phyloP scores from a whole-genome alignment of 2,888 invertebrate genomes.

The Cephus rjabovi region DNA sequence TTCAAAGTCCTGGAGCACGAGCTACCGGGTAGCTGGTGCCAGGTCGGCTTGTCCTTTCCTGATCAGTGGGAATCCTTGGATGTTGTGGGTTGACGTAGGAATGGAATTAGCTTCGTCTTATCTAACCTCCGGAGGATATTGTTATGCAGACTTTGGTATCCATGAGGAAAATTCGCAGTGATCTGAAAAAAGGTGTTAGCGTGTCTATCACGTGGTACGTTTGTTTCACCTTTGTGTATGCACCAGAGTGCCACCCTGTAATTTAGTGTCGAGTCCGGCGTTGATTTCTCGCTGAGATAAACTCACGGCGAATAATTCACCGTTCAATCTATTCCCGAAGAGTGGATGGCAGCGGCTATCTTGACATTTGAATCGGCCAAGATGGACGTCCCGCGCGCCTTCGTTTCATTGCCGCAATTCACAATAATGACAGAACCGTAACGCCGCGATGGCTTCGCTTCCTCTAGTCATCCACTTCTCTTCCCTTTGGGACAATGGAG shows the following conservation, averaged over 20 bases:
- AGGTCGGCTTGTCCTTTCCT: too few species aligned
- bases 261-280: slow-evolving; percentile 43
- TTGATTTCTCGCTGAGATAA: slow-evolving; percentile 15
- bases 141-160: not conserved
- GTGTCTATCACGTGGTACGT: slow-evolving; percentile 36
- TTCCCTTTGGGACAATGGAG: slow-evolving; percentile 23
- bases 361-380: slow-evolving; percentile 56
- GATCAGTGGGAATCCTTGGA: too few species aligned
- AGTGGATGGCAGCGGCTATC: slow-evolving; percentile 44
- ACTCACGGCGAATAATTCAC: slow-evolving; percentile 50
- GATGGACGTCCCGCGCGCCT: slow-evolving; percentile 30
- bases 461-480: slow-evolving; percentile 7
- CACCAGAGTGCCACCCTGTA: slow-evolving; percentile 46
- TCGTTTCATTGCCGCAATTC: slow-evolving; percentile 37
- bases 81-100: too few species aligned
- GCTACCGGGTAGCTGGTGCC: too few species aligned
- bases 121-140: too few species aligned
- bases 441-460: slow-evolving; percentile 27
- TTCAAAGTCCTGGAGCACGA: slow-evolving; percentile 4
- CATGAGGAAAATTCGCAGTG: not conserved
- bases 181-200: slow-evolving; percentile 34
- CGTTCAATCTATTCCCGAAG: slow-evolving; percentile 49
- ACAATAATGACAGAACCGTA: slow-evolving; percentile 51
- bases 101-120: too few species aligned
- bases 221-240: slow-evolving; percentile 27